Evolutionary conservation across 2,113 vertebrate species (phyloP), one percentile per base, ranked within the genome.

Genomic region (Crypturellus undulatus): DNA sequence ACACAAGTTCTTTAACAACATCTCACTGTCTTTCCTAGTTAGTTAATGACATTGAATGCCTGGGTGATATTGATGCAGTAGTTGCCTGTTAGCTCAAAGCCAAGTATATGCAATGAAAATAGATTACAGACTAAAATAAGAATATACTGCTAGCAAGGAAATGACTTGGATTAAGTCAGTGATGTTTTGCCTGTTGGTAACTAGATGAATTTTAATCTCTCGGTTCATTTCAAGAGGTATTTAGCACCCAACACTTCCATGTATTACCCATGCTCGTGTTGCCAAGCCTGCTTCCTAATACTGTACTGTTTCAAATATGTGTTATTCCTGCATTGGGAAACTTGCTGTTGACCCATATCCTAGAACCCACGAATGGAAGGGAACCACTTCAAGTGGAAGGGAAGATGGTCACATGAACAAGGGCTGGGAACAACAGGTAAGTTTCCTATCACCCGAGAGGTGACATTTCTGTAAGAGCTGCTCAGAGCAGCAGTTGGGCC

Each of bases 131-230:
- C n/a, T 71, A 28, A 84, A 79, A 65, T 21, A 45, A 67, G 82
- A 70, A 91, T 69, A 28, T 3, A n/a, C 82, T 90, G 64, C 71
- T 88, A 51, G 72, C 42, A 68, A 75, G 60, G 69, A 80, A 92
- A 26, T 78, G 84, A 85, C 90, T 49, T 79, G 58, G 56, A 86
- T 92, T 91, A 92, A 91, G 76, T 73, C 75, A 51, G 1, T 78
- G 79, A 47, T 59, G 43, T 5, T 95, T 79, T 42, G 59, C 62
- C 63, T 87, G 64, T 65, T 87, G 77, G 51, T 84, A 88, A 58
- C 30, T 58, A 77, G 52, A 80, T 69, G n/a, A 87, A 84, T 92
- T 89, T 89, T 87, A 67, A 81, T 92, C 86, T 95, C 45, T 96
- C 2, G 43, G 47, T 54, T 96, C 10, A 85, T 89, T 65, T 62